phyloP scores from a whole-genome alignment of 2,113 vertebrate species.

The Okapia johnstoni region DNA sequence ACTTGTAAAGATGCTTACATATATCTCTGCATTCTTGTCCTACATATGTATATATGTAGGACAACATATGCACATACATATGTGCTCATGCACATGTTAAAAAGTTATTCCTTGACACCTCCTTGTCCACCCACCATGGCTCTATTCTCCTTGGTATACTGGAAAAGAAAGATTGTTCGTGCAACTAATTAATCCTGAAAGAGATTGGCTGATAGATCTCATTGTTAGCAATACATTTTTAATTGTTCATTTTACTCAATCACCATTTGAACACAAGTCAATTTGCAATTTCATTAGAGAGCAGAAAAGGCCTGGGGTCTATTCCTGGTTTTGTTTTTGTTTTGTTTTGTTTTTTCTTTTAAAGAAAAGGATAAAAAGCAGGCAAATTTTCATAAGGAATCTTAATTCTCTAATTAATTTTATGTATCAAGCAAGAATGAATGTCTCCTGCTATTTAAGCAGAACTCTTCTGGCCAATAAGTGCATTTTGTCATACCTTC shows the following conservation, averaged over 20 bases:
- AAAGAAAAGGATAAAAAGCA: constrained; percentile 73
- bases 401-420: constrained; percentile 86
- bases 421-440: constrained; percentile 82
- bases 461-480: constrained; percentile 80
- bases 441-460: constrained; percentile 80
- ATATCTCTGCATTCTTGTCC: not conserved
- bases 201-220: constrained; percentile 80
- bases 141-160: constrained; percentile 53
- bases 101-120: not conserved
- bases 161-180: constrained; percentile 74
- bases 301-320: constrained; percentile 83
- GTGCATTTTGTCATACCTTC: constrained; percentile 86
- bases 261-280: constrained; percentile 86
- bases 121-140: not conserved
- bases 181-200: constrained; percentile 82
- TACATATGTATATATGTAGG: not conserved
- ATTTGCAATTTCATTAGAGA: constrained; percentile 86
- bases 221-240: constrained; percentile 84
- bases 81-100: not conserved
- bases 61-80: not conserved
- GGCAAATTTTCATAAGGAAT: constrained; percentile 81
- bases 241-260: constrained; percentile 86
- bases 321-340: constrained; percentile 49
- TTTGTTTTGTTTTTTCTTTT: not conserved
- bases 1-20: not conserved